Percentiles rank a stretch among this genome's conserved stretches.
Evolutionary conservation across 2,888 invertebrate genomes (phyloP).

Genomic region (Drosophila algonquin): DNA sequence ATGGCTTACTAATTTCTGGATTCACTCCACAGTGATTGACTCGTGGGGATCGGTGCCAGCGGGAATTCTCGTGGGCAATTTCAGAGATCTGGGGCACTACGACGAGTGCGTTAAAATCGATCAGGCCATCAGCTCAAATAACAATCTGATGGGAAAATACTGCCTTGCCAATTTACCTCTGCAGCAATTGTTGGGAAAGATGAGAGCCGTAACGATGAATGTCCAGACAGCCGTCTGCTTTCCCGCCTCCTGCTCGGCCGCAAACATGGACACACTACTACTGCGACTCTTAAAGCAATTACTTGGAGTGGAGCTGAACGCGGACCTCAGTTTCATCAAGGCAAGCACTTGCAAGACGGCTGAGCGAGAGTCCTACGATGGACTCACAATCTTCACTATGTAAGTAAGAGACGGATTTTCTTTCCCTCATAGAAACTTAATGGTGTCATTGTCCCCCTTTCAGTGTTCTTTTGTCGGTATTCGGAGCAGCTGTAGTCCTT

Average conservation of each 20-base stretch:
- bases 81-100: constrained; percentile 81
- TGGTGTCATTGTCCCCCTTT: not conserved
- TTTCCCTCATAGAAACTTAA: not conserved
- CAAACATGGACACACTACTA: constrained; percentile 50
- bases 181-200: constrained; percentile 13
- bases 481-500: constrained; percentile 35
- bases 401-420: constrained; percentile 39
- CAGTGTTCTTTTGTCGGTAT: constrained; percentile 47
- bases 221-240: constrained; percentile 66
- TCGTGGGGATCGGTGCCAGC: constrained; percentile 83
- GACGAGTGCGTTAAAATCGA: constrained; percentile 82
- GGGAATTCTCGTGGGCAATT: constrained; percentile 80
- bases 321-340: constrained; percentile 15
- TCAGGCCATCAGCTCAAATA: constrained; percentile 9
- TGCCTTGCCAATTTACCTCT: constrained; percentile 45
- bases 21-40: constrained; percentile 80
- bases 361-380: constrained; percentile 33
- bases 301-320: constrained; percentile 24
- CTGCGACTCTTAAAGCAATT: constrained; percentile 37
- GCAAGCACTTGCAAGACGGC: constrained; percentile 42
- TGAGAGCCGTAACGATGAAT: not conserved
- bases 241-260: constrained; percentile 60
- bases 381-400: constrained; percentile 69
- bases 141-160: constrained; percentile 56
- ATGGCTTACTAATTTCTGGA: rapidly evolving